A percentile compares a stretch with the other conserved stretches of the same genome.
phyloP scores from a whole-genome alignment of 2,888 invertebrate species.

The Mythimna impura region DNA sequence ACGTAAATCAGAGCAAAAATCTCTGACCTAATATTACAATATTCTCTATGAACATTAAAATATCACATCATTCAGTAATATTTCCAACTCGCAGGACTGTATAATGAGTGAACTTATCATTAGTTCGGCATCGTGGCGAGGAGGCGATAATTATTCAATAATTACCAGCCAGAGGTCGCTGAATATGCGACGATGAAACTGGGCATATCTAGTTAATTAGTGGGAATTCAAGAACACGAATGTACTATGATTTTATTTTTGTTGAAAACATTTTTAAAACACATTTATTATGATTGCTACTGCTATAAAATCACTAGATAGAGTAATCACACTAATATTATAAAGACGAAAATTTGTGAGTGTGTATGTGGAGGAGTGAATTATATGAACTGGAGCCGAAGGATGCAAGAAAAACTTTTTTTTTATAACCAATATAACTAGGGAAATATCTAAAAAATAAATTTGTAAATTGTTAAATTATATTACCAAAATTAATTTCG shows the following conservation, averaged over 20 bases:
- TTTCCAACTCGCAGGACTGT: constrained; percentile 39
- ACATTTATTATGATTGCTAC: neutral
- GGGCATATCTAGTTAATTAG: constrained; percentile 41
- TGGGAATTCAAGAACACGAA: constrained; percentile 3
- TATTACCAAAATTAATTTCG: too few relatives aligned
- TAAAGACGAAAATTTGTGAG: too few relatives aligned
- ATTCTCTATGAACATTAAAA: neutral
- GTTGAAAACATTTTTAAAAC: neutral
- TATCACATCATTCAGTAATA: constrained; percentile 22
- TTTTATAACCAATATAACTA: too few relatives aligned
- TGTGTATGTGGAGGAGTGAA: too few relatives aligned
- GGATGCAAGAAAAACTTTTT: too few relatives aligned
- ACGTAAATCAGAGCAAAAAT: neutral
- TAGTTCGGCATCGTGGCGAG: constrained; percentile 27
- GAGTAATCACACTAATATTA: too few relatives aligned
- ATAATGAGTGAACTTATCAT: constrained; percentile 47
- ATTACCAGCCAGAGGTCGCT: constrained; percentile 29
- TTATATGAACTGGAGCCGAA: too few relatives aligned
- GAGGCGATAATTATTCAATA: constrained; percentile 38
- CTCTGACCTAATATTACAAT: neutral
- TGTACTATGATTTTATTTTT: neutral
- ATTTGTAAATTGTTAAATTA: too few relatives aligned
- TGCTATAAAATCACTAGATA: neutral
- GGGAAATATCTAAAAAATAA: too few relatives aligned
- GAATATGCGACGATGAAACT: constrained; percentile 15